These are phyloP conservation scores for Bombycilla garrulus DNA, from an alignment of 2,113 vertebrate genomes.

Conservation along the genomic window DNA sequence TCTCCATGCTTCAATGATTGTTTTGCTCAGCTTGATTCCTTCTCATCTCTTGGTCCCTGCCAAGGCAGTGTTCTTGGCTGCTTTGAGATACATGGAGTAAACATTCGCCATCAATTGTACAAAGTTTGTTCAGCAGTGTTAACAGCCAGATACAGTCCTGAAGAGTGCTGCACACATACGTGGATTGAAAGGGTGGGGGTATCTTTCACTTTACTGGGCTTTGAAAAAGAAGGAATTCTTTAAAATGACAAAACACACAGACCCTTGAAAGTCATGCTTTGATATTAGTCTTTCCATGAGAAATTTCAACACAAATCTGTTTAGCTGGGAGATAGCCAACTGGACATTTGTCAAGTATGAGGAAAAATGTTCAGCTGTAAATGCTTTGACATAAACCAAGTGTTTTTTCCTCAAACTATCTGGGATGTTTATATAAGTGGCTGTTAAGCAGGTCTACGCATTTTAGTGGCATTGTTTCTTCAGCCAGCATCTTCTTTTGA, in stretches of 20 bases:
- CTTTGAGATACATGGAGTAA: background rate
- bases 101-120: background rate
- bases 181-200: background rate
- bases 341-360: constrained; percentile 13
- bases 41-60: background rate
- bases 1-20: background rate
- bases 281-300: background rate
- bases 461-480: background rate
- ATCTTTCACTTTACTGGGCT: background rate
- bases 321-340: constrained; percentile 22
- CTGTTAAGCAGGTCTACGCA: background rate
- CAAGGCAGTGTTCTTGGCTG: background rate
- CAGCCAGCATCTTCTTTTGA: background rate
- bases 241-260: background rate
- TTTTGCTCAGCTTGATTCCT: background rate
- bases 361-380: constrained; percentile 9
- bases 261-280: background rate
- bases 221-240: background rate
- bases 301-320: constrained; percentile 3
- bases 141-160: background rate
- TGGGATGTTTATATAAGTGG: background rate
- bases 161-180: background rate
- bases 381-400: constrained; percentile 48
- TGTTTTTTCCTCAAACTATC: background rate
- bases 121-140: background rate